phyloP scores from a whole-genome alignment of 2,888 invertebrate genomes.

The Shargacucullia verbasci region DNA sequence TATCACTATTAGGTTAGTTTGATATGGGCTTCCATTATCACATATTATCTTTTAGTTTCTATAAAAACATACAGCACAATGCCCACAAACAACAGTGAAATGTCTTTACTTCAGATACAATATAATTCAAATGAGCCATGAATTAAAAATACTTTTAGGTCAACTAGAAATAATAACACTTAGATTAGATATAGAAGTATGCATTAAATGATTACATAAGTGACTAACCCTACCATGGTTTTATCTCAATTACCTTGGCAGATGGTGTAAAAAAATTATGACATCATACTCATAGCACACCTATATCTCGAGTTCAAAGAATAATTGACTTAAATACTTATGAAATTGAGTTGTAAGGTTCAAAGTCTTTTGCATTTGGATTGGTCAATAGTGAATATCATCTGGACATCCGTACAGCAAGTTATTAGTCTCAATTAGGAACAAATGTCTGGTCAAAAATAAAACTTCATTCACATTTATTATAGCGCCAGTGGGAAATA shows the following conservation, averaged over 20 bases:
- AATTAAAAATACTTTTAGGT: too few species aligned
- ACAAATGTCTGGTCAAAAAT: slow-evolving; percentile 71
- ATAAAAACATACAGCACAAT: neutral
- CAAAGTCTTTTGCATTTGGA: slow-evolving; percentile 52
- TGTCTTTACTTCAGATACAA: neutral
- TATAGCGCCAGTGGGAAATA: slow-evolving; percentile 52
- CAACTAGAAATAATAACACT: neutral
- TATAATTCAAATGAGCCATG: too few species aligned
- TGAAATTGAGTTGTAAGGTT: slow-evolving; percentile 56
- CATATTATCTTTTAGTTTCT: slow-evolving; percentile 14
- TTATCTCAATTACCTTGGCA: slow-evolving; percentile 54
- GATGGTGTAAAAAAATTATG: slow-evolving; percentile 53
- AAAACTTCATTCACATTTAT: slow-evolving; percentile 67
- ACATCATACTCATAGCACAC: slow-evolving; percentile 58
- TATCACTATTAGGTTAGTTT: slow-evolving; percentile 11
- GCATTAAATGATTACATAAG: slow-evolving; percentile 32
- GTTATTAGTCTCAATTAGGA: slow-evolving; percentile 82
- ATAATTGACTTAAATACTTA: slow-evolving; percentile 26
- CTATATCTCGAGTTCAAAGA: slow-evolving; percentile 30
- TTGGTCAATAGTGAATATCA: slow-evolving; percentile 48
- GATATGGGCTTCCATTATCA: slow-evolving; percentile 16
- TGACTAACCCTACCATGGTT: slow-evolving; percentile 34
- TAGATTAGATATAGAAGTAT: neutral
- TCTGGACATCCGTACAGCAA: slow-evolving; percentile 55
- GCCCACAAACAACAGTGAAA: neutral